Evolutionary conservation across 2,113 vertebrate species (phyloP), one percentile per base, ranked within the genome.

Genomic region (Columbina picui): DNA sequence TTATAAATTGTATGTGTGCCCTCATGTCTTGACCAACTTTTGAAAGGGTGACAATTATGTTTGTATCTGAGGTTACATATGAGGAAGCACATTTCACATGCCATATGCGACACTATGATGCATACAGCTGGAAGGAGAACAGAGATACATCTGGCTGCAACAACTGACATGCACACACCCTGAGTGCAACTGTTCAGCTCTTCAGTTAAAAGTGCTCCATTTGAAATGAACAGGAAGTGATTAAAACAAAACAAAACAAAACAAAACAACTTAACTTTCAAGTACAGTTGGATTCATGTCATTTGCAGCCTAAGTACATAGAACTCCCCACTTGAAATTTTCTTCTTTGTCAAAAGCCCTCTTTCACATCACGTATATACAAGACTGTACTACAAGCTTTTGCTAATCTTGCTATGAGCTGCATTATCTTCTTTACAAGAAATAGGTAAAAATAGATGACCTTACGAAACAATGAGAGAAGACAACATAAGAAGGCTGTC

Each of bases 91-190:
- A 50, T 85, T 89, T 87, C 11, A 6, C 71, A 49, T 84, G 89
- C 77, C 84, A 78, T 81, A 67, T 91, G 86, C 64, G 43, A 78
- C 76, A 5, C 38, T 68, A 23, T 38, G 45, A 79, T 50, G 14
- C n/a, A 29, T 55, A 34, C 9, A 47, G 36, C 4, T 67, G 52
- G 38, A 90, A 81, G 17, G 6, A 92, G 47, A 67, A 55, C 55
- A 92, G 60, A 92, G 23, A 81, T 43, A 59, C 64, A 90, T 88
- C 75, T 94, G 93, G 52, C 29, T 90, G 64, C 75, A 84, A 11
- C 36, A 57, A 61, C 52, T 55, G 27, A 29, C 50, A 59, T 14
- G 78, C 21, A 49, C 70, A 95, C 60, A 52, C 3, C 21, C 56
- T 12, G 10, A 69, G 3, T n/a, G 7, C 9, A 74, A 61, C 16